Evolutionary conservation across 2,797 vertebrate species (phyloP), one percentile per base, ranked within the genome.

Genomic region (Sebastiscus albofasciatus): DNA sequence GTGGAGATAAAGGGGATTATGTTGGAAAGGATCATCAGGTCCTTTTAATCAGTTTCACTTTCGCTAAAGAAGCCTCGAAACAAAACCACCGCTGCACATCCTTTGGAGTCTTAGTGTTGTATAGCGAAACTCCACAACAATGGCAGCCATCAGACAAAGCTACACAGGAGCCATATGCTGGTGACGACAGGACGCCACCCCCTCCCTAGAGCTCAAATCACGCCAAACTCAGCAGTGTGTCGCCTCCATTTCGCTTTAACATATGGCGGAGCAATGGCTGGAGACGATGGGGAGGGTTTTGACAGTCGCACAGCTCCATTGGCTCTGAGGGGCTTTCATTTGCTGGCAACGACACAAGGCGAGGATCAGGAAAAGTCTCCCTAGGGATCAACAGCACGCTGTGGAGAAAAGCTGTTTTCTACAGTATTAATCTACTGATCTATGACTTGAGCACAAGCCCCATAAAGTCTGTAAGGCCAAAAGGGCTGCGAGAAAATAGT

Each of bases 351-450:
- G 82, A 88, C 42, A 79, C 82, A 89, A 2, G 86, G 84, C 24
- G 65, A 49, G 84, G 87, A 86, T 85, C 81, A 82, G 78, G 78
- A 72, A 67, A 78, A 58, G 71, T 79, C 80, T 84, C 89, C 68
- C 79, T 2, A 3, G 80, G 85, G 83, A 83, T 79, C 46, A 26
- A 14, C 65, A 60, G 29, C 75, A 75, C 61, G 80, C 88, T 87
- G 90, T 71, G 83, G 69, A 84, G 81, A 62, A 91, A 91, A 89
- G 79, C 86, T 88, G 90, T 90, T 90, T 83, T 85, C 83, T 79
- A 29, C 79, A 56, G 72, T 64, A 84, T 90, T 82, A 92, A 77
- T 89, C 87, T 84, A 90, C 83, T 86, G 91, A 93, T 93, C 80
- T 90, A 90, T 89, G 84, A 89, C 89, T 83, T 78, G 22, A 82